phyloP scores from a whole-genome alignment of 2,797 vertebrate species.

The Margarornis squamiger region DNA sequence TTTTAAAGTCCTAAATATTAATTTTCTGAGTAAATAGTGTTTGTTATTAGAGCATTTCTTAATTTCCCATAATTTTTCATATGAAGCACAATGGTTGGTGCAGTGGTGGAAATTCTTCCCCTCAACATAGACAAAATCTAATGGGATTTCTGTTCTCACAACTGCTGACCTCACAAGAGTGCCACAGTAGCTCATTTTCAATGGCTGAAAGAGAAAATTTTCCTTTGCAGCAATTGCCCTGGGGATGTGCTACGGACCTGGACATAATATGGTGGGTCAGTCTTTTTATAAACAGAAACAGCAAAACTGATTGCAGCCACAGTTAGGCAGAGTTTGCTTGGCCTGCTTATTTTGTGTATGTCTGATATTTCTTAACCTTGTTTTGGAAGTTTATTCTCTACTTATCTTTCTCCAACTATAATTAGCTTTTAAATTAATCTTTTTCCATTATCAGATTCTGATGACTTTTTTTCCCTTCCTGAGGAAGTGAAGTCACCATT shows the following conservation, averaged over 20 bases:
- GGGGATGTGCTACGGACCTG: not conserved
- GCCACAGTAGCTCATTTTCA: not conserved
- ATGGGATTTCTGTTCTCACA: not conserved
- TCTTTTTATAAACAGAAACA: not conserved
- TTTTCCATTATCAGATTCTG: not conserved
- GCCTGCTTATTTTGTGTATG: not conserved
- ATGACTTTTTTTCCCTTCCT: not conserved
- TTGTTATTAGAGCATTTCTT: not conserved
- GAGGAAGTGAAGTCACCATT: not conserved
- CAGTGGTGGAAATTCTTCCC: not conserved
- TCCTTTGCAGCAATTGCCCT: not conserved
- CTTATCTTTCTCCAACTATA: not conserved
- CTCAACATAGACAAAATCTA: not conserved
- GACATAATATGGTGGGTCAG: rapidly evolving
- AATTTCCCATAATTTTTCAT: not conserved
- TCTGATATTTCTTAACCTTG: not conserved
- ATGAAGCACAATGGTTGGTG: not conserved
- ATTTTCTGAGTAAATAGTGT: not conserved
- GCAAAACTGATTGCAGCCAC: not conserved
- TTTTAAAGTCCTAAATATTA: not conserved
- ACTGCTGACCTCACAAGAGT: not conserved
- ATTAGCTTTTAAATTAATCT: not conserved
- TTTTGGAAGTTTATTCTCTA: not conserved
- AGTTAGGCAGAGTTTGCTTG: not conserved
- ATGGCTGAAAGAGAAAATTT: not conserved